Evolutionary conservation across 2,797 vertebrate genomes (phyloP).

Genomic region (Myotis planiceps): DNA sequence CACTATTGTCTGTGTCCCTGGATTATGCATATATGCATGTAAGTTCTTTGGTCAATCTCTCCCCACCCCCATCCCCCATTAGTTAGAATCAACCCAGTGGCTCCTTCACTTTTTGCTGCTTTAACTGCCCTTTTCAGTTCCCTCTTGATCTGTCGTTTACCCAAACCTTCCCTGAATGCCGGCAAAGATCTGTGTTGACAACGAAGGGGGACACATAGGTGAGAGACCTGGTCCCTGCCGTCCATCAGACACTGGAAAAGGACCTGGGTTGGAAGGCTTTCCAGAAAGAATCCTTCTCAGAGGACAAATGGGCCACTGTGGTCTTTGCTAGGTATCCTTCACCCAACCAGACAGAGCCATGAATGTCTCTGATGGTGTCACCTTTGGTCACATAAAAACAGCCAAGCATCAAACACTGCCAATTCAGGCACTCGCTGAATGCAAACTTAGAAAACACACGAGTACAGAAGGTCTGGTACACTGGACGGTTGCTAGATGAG

Average conservation of each 20-base stretch:
- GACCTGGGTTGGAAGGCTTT: neutral
- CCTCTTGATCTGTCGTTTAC: neutral
- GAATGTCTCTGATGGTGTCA: neutral
- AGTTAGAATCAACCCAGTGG: neutral
- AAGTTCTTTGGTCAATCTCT: no score
- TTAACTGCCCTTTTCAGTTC: neutral
- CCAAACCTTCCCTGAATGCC: neutral
- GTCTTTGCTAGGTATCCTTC: neutral
- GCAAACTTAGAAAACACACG: neutral
- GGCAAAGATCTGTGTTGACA: neutral
- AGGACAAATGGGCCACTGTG: neutral
- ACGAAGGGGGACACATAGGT: neutral
- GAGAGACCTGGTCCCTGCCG: neutral
- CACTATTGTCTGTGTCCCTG: no score
- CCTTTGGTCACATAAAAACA: neutral
- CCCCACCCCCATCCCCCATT: no score
- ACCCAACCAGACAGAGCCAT: neutral
- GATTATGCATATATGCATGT: no score
- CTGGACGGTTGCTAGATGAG: neutral
- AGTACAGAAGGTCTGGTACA: rapidly evolving
- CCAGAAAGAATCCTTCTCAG: neutral
- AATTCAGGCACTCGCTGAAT: neutral
- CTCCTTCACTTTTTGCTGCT: neutral
- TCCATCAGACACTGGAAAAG: neutral
- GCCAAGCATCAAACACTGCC: neutral